Conservation (phyloP, 2,888 invertebrate species). For the Pherbina coryleti region DNA sequence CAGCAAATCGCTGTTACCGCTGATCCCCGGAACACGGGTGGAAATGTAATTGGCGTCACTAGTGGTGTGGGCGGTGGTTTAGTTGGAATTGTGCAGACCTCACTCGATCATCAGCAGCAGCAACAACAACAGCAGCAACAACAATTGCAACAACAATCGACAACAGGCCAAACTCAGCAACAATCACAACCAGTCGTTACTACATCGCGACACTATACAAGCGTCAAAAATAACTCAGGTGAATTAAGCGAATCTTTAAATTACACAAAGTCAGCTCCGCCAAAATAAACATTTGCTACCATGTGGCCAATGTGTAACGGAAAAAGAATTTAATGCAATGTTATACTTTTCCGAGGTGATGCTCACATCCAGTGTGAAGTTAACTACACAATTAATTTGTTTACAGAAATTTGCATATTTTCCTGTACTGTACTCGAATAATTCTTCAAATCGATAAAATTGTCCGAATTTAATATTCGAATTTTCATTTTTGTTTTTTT, state of each 20-base stretch:
- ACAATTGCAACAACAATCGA: slow-evolving; percentile 53
- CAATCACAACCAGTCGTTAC: slow-evolving; percentile 49
- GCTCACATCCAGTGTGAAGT: no score
- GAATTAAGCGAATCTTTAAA: neutral
- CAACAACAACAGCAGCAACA: slow-evolving; percentile 58
- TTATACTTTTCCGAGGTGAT: no score
- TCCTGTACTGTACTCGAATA: no score
- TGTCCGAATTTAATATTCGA: no score
- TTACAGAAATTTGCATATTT: no score
- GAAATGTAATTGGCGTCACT: slow-evolving; percentile 55
- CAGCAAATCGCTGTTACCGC: slow-evolving; percentile 44
- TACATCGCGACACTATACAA: slow-evolving; percentile 56
- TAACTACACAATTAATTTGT: no score
- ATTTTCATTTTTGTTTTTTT: no score
- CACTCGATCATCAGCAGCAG: slow-evolving; percentile 60
- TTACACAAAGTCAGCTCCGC: no score
- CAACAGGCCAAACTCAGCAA: slow-evolving; percentile 52
- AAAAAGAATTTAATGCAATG: no score
- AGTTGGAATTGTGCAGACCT: slow-evolving; percentile 59
- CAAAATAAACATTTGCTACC: no score
- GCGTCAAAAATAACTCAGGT: slow-evolving; percentile 59
- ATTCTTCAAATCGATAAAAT: no score
- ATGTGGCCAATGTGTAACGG: neutral
- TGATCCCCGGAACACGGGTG: slow-evolving; percentile 40
- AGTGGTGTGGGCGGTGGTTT: slow-evolving; percentile 56